A percentile compares a stretch with the other conserved stretches of the same genome.
Conservation (phyloP, 2,113 vertebrate genomes). For the Trogon surrucura region DNA sequence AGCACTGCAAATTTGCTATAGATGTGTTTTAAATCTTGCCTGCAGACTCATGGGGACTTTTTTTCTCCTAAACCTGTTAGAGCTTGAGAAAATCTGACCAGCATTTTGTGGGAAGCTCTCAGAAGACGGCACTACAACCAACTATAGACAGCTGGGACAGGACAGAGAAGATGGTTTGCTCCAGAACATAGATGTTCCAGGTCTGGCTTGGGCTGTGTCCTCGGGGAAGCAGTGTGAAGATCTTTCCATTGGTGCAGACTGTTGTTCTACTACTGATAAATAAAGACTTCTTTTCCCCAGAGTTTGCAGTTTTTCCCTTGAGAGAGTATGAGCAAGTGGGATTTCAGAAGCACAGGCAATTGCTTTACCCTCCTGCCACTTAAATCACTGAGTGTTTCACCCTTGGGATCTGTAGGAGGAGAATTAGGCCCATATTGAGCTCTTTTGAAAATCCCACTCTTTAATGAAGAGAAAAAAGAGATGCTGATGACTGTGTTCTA, state of each 20-base stretch:
- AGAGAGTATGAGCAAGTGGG: background rate
- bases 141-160: background rate
- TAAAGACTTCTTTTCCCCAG: background rate
- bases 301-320: background rate
- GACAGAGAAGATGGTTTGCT: background rate
- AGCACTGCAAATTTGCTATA: background rate
- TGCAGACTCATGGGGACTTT: background rate
- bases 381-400: background rate
- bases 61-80: background rate
- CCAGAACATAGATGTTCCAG: background rate
- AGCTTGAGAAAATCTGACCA: background rate
- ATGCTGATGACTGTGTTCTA: conserved; percentile 7
- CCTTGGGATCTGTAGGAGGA: background rate
- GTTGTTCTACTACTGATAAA: background rate
- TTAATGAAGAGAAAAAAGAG: background rate
- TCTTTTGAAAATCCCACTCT: background rate
- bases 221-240: background rate
- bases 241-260: background rate
- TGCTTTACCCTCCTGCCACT: background rate
- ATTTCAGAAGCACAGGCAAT: conserved; percentile 8
- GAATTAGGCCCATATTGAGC: background rate
- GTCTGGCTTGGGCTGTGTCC: background rate
- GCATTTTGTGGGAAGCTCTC: background rate
- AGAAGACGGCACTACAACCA: background rate
- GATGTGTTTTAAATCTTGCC: background rate